Evolutionary conservation across 2,113 vertebrate species (phyloP).

Genomic region (Clarias gariepinus): DNA sequence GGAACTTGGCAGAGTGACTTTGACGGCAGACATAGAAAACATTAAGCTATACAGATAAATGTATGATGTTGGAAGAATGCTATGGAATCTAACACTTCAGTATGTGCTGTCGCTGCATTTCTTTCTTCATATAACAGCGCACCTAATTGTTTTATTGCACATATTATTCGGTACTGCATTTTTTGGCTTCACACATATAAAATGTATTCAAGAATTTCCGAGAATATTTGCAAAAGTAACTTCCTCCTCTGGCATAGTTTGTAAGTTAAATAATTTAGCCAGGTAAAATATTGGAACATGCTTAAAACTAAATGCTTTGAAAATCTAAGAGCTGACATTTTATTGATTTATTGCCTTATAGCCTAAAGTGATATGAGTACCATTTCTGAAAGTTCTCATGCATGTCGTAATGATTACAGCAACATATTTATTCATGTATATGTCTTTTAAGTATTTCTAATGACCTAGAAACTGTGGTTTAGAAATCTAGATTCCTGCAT

Average conservation of each 20-base stretch:
- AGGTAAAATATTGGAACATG: neutral
- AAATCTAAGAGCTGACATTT: neutral
- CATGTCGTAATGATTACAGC: neutral
- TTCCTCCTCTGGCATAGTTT: neutral
- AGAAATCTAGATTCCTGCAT: neutral
- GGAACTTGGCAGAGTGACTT: neutral
- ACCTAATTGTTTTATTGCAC: neutral
- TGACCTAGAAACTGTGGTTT: neutral
- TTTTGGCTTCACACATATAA: neutral
- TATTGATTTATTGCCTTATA: neutral
- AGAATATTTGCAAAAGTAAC: neutral
- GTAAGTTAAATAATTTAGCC: neutral
- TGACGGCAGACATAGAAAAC: neutral
- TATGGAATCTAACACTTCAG: neutral
- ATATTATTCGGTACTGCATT: neutral
- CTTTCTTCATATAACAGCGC: neutral
- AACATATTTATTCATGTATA: neutral
- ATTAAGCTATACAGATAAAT: neutral
- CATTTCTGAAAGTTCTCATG: neutral
- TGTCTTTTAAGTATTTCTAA: neutral
- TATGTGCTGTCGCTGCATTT: neutral
- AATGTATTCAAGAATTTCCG: neutral
- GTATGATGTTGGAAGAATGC: neutral
- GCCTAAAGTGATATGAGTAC: neutral
- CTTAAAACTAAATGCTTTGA: neutral